Conservation (phyloP, 37 sponge, comb jelly and placozoan species). For the Halichondria panicea region DNA sequence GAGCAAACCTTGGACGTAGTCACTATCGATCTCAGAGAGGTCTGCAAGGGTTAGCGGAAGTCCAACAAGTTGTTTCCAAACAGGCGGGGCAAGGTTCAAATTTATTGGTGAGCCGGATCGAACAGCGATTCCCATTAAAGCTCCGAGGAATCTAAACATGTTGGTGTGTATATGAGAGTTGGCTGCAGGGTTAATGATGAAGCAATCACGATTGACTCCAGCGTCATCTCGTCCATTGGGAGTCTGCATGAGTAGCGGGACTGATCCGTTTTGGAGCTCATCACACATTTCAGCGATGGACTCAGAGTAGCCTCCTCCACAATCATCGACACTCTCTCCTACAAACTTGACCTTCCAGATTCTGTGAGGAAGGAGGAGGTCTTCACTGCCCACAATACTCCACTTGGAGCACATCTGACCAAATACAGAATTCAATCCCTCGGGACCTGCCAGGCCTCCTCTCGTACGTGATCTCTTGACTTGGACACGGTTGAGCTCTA, state of each 20-base stretch:
- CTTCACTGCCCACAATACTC: conserved; percentile 59
- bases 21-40: conserved; percentile 86
- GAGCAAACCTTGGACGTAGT: conserved; percentile 80
- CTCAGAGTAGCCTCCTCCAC: conserved; percentile 95
- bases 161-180: conserved; percentile 73
- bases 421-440: conserved; percentile 84
- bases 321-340: conserved; percentile 97
- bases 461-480: conserved; percentile 47
- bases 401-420: conserved; percentile 89
- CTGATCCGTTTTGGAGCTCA: conserved; percentile 88
- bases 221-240: conserved; percentile 94
- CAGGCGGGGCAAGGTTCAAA: conserved; percentile 85
- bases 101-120: conserved; percentile 89
- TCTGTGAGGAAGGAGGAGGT: conserved; percentile 83
- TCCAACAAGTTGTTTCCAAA: conserved; percentile 94
- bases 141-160: conserved; percentile 93
- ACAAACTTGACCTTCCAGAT: conserved; percentile 98
- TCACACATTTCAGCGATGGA: conserved; percentile 98
- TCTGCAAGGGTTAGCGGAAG: conserved; percentile 79
- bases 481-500: conserved; percentile 91
- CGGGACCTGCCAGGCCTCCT: conserved; percentile 70
- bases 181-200: conserved; percentile 87
- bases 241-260: conserved; percentile 90
- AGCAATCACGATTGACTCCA: conserved; percentile 95
- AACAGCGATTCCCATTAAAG: conserved; percentile 85